A percentile compares a stretch with the other conserved stretches of the same genome.
These are phyloP conservation scores for Amphipoea lucens DNA, from an alignment of 2,888 invertebrate species.

Conservation along the genomic window DNA sequence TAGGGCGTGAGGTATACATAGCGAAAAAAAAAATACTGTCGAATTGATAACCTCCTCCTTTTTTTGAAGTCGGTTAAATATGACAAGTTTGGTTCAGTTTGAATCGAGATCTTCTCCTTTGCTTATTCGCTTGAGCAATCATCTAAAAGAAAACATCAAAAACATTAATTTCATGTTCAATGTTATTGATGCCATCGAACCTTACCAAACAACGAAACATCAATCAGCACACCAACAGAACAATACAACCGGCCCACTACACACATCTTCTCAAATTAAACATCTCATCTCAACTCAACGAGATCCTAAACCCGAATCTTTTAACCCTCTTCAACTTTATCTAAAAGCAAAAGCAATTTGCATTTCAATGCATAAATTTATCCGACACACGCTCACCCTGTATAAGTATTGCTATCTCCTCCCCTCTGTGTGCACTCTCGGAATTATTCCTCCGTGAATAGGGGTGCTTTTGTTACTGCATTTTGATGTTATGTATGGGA, in stretches of 20 bases:
- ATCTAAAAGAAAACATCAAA: not conserved
- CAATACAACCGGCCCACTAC: conserved; percentile 32
- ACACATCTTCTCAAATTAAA: conserved; percentile 52
- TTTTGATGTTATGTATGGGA: conserved; percentile 68
- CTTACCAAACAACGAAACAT: conserved; percentile 1
- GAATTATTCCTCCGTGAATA: conserved; percentile 85
- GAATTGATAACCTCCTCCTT: no score
- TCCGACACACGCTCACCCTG: conserved; percentile 76
- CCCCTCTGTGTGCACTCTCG: conserved; percentile 85
- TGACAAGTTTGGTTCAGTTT: not conserved
- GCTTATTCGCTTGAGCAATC: not conserved
- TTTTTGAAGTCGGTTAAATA: no score
- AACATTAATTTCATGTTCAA: not conserved
- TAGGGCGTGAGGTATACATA: not conserved
- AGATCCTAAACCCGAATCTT: conserved; percentile 59
- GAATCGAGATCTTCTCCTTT: not conserved
- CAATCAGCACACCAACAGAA: conserved; percentile 28
- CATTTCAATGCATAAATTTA: conserved; percentile 89
- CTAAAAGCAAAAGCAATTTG: conserved; percentile 79
- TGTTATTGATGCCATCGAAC: conserved; percentile 6
- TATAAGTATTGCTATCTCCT: conserved; percentile 85
- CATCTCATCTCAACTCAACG: conserved; percentile 55
- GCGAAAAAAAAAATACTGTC: no score
- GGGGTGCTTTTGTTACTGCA: conserved; percentile 75
- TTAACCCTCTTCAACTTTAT: conserved; percentile 69